Conservation (phyloP, 2,888 invertebrate species). For the Drosophila prostipennis region DNA sequence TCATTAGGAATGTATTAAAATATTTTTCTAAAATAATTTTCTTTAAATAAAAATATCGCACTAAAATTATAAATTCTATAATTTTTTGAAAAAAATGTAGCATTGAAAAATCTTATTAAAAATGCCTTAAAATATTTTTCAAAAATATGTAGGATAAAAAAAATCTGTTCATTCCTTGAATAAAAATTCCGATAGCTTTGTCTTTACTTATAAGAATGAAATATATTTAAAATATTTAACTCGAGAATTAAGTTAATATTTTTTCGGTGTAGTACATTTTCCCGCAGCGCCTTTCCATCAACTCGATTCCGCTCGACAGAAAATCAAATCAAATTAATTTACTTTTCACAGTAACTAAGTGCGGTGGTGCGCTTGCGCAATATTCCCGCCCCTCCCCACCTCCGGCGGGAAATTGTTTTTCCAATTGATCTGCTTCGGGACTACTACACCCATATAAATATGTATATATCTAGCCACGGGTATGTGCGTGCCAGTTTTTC, state of each 20-base stretch:
- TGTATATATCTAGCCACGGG: background rate
- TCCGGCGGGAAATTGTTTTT: slow-evolving; percentile 67
- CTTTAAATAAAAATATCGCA: no score
- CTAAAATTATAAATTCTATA: no score
- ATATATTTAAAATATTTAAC: no score
- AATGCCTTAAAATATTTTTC: no score
- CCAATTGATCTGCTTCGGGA: slow-evolving; percentile 53
- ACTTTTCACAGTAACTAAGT: slow-evolving; percentile 23
- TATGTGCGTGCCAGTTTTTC: slow-evolving; percentile 29
- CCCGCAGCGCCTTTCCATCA: slow-evolving; percentile 38
- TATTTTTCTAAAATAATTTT: no score
- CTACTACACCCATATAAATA: slow-evolving; percentile 41
- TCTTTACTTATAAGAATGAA: no score
- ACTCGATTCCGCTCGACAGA: slow-evolving; percentile 6
- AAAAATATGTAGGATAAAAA: no score
- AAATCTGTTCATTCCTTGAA: no score
- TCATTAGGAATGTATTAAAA: no score
- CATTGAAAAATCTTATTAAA: no score
- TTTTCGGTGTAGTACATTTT: slow-evolving; percentile 7
- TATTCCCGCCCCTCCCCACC: slow-evolving; percentile 47
- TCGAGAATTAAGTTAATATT: background rate
- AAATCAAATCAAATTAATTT: slow-evolving; percentile 50
- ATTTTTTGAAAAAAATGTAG: no score
- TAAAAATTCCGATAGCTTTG: no score
- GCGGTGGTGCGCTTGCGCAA: slow-evolving; percentile 63